phyloP scores from a whole-genome alignment of 2,113 vertebrate species.

The Sinocyclocheilus anshuiensis region DNA sequence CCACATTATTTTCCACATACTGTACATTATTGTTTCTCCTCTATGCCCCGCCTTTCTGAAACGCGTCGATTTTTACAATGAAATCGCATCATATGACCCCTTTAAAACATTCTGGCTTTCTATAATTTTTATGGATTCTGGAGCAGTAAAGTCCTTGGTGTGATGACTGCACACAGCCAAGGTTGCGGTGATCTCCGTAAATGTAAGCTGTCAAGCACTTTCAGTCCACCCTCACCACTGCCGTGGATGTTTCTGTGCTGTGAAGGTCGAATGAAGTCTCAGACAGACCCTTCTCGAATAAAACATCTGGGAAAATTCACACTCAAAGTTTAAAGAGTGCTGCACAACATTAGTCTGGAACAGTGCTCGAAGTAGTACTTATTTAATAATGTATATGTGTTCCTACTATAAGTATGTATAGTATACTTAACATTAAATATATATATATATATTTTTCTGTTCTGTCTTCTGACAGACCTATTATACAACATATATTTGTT shows the following conservation, averaged over 20 bases:
- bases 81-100: no score
- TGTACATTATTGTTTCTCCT: no score
- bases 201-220: conserved; percentile 46
- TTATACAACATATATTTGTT: background rate
- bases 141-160: conserved; percentile 25
- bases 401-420: background rate
- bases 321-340: conserved; percentile 6
- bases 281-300: background rate
- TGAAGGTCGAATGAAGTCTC: conserved; percentile 19
- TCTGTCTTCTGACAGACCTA: background rate
- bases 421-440: background rate
- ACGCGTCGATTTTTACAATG: no score
- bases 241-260: background rate
- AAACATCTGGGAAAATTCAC: background rate
- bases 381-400: background rate
- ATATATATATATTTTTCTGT: background rate
- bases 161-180: conserved; percentile 38
- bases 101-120: conserved; percentile 5
- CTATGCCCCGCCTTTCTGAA: no score
- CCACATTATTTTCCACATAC: no score
- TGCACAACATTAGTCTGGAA: background rate
- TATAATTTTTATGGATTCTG: conserved; percentile 1
- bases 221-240: conserved; percentile 11
- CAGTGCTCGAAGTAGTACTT: background rate
- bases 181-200: conserved; percentile 47